Conservation (phyloP, 2,888 invertebrate species). For the Quadroppia sp. region DNA sequence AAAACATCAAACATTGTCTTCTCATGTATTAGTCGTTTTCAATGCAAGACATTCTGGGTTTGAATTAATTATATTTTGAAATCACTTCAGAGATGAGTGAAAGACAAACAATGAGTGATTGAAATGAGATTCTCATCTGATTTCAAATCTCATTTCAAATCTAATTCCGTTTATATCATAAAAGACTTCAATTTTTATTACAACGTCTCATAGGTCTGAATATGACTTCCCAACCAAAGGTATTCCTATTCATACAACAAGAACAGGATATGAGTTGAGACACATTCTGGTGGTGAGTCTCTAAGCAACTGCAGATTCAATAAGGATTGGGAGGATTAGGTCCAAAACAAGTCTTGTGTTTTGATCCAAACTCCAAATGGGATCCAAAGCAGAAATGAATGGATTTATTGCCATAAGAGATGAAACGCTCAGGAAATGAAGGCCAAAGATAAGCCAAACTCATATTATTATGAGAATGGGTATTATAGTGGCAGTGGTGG, state of each 20-base stretch:
- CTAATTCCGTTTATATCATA: background rate
- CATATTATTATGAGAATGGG: constrained; percentile 27
- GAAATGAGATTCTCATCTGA: background rate
- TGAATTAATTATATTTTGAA: constrained; percentile 25
- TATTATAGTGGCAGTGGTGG: background rate
- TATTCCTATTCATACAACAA: background rate
- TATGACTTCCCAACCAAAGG: too few species aligned
- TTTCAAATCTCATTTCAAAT: too few species aligned
- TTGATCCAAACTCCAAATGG: background rate
- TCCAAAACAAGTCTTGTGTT: background rate
- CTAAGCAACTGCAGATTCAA: constrained; percentile 25
- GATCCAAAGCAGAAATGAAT: constrained; percentile 19
- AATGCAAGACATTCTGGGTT: background rate
- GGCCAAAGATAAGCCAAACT: constrained; percentile 12
- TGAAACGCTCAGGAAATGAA: constrained; percentile 32
- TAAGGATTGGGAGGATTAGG: constrained; percentile 12
- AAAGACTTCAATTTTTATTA: too few species aligned
- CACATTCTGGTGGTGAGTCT: background rate
- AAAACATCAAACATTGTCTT: constrained; percentile 16
- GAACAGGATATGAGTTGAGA: background rate
- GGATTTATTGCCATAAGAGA: constrained; percentile 21
- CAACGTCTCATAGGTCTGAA: too few species aligned
- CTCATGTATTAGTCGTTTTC: background rate
- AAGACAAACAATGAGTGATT: background rate
- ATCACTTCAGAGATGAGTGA: background rate